These are phyloP conservation scores for Temnopleurus reevesii DNA, from an alignment of 53 echinoderm and acorn worm species.

Conservation along the genomic window DNA sequence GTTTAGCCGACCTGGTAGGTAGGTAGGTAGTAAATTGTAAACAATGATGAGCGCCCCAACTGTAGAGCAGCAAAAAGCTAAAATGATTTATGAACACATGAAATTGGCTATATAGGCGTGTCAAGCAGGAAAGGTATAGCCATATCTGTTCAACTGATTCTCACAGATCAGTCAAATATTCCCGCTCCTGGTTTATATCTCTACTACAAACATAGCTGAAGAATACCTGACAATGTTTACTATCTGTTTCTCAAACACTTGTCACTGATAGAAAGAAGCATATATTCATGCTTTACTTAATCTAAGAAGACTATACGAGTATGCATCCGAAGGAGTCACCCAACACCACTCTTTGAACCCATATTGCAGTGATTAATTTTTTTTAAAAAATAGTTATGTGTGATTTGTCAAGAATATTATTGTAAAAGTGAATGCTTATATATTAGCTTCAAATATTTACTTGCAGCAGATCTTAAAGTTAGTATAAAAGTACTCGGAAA, in stretches of 20 bases:
- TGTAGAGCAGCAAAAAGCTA: too few relatives aligned
- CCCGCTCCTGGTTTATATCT: neutral
- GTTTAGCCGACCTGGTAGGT: too few relatives aligned
- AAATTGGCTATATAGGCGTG: neutral
- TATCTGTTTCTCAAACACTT: constrained; percentile 24
- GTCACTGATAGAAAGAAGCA: neutral
- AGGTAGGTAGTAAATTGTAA: too few relatives aligned
- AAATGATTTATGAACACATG: neutral
- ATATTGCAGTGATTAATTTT: too few relatives aligned
- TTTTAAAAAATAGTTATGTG: neutral
- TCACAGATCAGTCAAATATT: neutral
- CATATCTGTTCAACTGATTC: neutral
- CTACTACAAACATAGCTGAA: neutral
- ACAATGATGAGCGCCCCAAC: too few relatives aligned
- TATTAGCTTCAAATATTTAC: too few relatives aligned
- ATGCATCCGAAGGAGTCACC: too few relatives aligned
- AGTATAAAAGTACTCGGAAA: too few relatives aligned
- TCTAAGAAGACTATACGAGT: neutral
- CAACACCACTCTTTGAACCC: too few relatives aligned
- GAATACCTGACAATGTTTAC: neutral
- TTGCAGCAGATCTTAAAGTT: too few relatives aligned
- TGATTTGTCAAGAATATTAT: neutral
- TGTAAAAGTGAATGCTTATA: too few relatives aligned
- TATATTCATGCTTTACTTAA: neutral
- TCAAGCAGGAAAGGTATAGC: neutral